Conservation (phyloP, 2,797 vertebrate genomes). For the Melanotaenia parkinsoni region DNA sequence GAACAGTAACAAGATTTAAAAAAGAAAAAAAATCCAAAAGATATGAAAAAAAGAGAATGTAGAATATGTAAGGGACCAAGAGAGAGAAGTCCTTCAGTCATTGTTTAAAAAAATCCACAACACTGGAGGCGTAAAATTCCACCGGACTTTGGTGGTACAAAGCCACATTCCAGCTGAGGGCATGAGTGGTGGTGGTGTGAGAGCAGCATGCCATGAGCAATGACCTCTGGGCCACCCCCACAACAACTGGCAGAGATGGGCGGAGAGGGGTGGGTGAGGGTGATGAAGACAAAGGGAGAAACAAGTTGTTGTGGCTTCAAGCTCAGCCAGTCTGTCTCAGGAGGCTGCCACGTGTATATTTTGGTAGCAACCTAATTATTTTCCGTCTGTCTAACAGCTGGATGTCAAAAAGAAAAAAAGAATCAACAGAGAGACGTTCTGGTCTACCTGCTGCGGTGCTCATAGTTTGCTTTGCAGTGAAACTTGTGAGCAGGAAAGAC, state of each 20-base stretch:
- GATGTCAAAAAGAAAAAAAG: background rate
- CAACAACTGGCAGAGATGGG: conserved; percentile 41
- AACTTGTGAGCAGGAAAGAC: conserved; percentile 99
- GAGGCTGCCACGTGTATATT: background rate
- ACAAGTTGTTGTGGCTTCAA: background rate
- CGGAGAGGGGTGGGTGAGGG: background rate
- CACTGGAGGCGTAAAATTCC: conserved; percentile 78
- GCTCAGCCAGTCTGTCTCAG: conserved; percentile 1
- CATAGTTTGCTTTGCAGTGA: conserved; percentile 94
- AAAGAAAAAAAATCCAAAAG: background rate
- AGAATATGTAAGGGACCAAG: conserved; percentile 12
- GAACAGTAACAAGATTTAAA: conserved; percentile 4
- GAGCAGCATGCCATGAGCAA: conserved; percentile 49
- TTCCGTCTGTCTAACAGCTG: background rate
- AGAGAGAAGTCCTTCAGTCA: conserved; percentile 48
- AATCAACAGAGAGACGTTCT: background rate
- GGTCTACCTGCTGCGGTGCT: conserved; percentile 95
- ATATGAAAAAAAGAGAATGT: background rate
- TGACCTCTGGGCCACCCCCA: conserved; percentile 61
- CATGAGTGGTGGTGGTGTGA: conserved; percentile 68
- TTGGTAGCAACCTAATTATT: background rate
- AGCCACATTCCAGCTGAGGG: conserved; percentile 75
- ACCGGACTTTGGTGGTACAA: conserved; percentile 61
- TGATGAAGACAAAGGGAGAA: conserved; percentile 4
- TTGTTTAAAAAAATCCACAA: conserved; percentile 48